These are phyloP conservation scores for Trinectes maculatus DNA, from an alignment of 2,113 vertebrate genomes.

Conservation along the genomic window DNA sequence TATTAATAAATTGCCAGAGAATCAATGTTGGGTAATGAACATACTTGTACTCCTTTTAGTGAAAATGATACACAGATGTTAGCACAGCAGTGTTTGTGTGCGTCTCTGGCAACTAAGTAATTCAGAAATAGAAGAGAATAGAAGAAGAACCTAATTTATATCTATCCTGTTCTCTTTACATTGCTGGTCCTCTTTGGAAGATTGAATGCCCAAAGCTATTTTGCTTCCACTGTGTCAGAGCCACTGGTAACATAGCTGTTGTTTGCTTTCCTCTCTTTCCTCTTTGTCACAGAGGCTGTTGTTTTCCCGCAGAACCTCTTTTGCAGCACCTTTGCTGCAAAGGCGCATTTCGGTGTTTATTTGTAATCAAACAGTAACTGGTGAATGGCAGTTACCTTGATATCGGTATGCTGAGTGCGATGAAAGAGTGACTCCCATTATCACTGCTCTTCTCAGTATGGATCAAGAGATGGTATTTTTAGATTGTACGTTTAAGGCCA, in stretches of 20 bases:
- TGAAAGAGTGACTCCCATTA: neutral
- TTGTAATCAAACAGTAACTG: constrained; percentile 19
- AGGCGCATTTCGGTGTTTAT: constrained; percentile 37
- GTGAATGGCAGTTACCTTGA: constrained; percentile 25
- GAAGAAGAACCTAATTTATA: constrained; percentile 55
- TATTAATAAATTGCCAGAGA: constrained; percentile 37
- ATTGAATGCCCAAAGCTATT: constrained; percentile 49
- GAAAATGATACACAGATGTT: constrained; percentile 36
- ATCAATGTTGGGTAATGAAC: constrained; percentile 31
- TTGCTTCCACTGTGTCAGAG: constrained; percentile 33
- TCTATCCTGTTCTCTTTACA: constrained; percentile 47
- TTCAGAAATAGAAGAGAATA: constrained; percentile 46
- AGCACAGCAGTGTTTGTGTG: constrained; percentile 15
- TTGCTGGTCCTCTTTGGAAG: constrained; percentile 20
- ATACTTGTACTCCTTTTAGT: constrained; percentile 19
- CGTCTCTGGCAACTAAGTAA: constrained; percentile 28
- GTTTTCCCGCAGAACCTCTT: neutral
- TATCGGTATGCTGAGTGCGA: neutral
- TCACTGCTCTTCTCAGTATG: neutral
- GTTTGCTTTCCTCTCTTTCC: constrained; percentile 13
- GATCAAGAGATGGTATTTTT: no score
- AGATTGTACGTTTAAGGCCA: no score
- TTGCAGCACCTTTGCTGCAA: neutral
- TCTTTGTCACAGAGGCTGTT: constrained; percentile 9
- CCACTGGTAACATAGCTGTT: constrained; percentile 6